These are phyloP conservation scores for Vandiemenella viatica DNA, from an alignment of 2,888 invertebrate species.

Conservation along the genomic window DNA sequence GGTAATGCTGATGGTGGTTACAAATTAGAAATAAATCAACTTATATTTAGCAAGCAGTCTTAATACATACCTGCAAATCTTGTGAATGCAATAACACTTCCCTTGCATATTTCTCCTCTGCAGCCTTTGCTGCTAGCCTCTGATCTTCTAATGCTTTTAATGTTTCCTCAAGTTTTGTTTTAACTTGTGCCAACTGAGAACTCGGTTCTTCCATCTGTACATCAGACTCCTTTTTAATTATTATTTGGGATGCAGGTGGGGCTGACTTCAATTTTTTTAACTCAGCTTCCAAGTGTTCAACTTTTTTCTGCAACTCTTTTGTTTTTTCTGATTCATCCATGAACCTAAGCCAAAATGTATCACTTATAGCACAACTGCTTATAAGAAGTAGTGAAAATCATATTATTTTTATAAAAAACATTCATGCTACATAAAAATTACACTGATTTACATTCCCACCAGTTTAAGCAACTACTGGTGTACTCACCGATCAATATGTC, in stretches of 20 bases:
- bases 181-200: too few relatives aligned
- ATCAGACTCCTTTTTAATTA: background rate
- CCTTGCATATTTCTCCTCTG: constrained; percentile 65
- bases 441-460: too few relatives aligned
- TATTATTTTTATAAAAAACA: too few relatives aligned
- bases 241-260: background rate
- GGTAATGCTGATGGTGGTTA: too few relatives aligned
- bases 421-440: too few relatives aligned
- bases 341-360: too few relatives aligned
- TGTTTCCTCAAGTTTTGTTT: background rate
- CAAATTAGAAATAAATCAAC: background rate
- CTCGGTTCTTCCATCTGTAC: too few relatives aligned
- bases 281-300: too few relatives aligned
- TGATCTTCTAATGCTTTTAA: background rate
- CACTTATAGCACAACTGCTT: too few relatives aligned
- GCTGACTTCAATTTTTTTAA: background rate
- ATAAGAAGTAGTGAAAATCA: too few relatives aligned
- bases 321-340: background rate
- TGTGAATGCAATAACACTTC: constrained; percentile 63
- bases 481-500: too few relatives aligned
- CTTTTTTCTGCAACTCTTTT: background rate
- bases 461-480: too few relatives aligned
- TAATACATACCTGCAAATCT: constrained; percentile 32
- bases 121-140: constrained; percentile 38
- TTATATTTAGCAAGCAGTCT: background rate